These are phyloP conservation scores for Tinea pellionella DNA, from an alignment of 2,888 invertebrate genomes.

Conservation along the genomic window DNA sequence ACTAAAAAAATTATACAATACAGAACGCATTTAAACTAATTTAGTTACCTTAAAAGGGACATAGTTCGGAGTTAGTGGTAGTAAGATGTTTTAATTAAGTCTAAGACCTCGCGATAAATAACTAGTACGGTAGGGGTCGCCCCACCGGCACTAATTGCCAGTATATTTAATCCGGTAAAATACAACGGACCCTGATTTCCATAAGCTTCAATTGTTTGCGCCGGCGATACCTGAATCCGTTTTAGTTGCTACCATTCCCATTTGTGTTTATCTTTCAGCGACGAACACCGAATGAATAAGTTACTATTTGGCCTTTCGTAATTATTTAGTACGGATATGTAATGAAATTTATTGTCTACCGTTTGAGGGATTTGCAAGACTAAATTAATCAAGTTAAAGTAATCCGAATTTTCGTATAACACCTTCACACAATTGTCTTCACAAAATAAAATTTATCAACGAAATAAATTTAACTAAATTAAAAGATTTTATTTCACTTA, in stretches of 20 bases:
- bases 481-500: no score
- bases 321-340: conserved; percentile 12
- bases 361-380: not conserved
- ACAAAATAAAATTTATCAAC: no score
- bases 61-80: conserved; percentile 44
- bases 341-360: not conserved
- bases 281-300: conserved; percentile 43
- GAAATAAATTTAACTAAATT: no score
- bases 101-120: conserved; percentile 63
- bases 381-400: no score
- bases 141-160: conserved; percentile 61
- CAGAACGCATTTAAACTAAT: conserved; percentile 25
- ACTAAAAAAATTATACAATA: no score
- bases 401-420: no score
- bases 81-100: conserved; percentile 68
- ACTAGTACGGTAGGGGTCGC: conserved; percentile 40
- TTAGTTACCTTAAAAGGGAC: conserved; percentile 45
- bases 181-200: conserved; percentile 62
- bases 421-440: no score
- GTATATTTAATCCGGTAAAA: conserved; percentile 67
- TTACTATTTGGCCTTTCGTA: conserved; percentile 15
- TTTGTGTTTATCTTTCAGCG: conserved; percentile 48
- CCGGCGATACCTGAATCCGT: conserved; percentile 45
- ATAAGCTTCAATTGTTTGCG: conserved; percentile 66
- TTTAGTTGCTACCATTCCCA: conserved; percentile 53